Conservation (phyloP, 2,797 vertebrate species). For the Masticophis lateralis region DNA sequence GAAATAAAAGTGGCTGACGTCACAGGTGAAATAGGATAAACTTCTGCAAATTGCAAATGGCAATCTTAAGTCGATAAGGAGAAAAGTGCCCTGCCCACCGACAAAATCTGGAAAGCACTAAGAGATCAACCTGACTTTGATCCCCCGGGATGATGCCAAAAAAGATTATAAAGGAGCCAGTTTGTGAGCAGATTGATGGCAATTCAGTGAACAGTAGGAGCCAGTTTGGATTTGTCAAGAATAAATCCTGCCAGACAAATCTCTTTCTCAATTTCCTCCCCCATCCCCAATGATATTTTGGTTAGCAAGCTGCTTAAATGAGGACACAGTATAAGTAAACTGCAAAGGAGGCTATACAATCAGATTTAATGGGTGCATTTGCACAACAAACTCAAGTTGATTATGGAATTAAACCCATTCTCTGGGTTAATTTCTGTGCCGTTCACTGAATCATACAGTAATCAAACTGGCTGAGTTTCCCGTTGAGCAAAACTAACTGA, state of each 20-base stretch:
- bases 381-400: neutral
- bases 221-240: neutral
- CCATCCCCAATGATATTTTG: neutral
- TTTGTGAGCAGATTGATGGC: neutral
- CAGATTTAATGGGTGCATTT: neutral
- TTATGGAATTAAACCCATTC: neutral
- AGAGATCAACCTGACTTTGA: neutral
- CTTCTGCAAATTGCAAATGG: neutral
- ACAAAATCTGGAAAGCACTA: neutral
- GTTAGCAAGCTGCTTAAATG: conserved; percentile 3
- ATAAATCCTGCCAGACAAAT: neutral
- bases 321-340: neutral
- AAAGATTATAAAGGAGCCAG: neutral
- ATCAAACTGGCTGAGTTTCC: neutral
- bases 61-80: neutral
- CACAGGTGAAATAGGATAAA: neutral
- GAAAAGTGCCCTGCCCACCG: neutral
- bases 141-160: neutral
- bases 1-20: neutral
- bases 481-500: neutral
- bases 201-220: neutral
- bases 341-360: neutral
- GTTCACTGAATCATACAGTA: neutral
- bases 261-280: neutral
- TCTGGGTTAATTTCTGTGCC: neutral